phyloP scores from a whole-genome alignment of 92 coral and sea anemone species.

The Zoanthus sansibaricus region DNA sequence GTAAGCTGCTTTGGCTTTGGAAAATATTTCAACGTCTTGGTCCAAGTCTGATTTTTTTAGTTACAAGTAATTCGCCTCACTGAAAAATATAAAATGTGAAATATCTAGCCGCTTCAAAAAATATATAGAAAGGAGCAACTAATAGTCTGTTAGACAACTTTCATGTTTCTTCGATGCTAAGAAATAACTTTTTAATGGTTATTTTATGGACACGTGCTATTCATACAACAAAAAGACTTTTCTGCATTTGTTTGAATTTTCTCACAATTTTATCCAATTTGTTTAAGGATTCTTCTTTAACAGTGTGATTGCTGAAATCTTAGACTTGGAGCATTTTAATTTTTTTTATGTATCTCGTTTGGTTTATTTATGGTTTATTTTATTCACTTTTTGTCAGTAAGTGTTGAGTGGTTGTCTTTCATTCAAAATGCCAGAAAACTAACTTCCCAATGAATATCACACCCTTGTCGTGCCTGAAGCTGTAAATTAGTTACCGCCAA shows the following conservation, averaged over 20 bases:
- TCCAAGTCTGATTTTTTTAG: too few species aligned
- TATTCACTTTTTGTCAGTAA: not conserved
- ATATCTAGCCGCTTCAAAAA: slow-evolving; percentile 9
- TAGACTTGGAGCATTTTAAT: not conserved
- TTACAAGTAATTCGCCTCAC: too few species aligned
- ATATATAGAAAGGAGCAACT: not conserved
- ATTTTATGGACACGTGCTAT: slow-evolving; percentile 6
- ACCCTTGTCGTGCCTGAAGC: slow-evolving; percentile 25
- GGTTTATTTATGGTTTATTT: not conserved
- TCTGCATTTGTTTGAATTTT: not conserved
- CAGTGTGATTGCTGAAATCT: slow-evolving; percentile 22
- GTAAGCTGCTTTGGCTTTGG: too few species aligned
- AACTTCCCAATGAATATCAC: not conserved
- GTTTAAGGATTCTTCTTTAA: slow-evolving; percentile 21
- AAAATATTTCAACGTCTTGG: too few species aligned
- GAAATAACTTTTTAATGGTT: too few species aligned
- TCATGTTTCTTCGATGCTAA: too few species aligned
- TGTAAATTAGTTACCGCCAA: slow-evolving; percentile 37
- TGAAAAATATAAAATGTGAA: not conserved
- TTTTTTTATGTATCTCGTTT: not conserved
- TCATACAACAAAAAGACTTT: not conserved
- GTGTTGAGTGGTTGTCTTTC: not conserved
- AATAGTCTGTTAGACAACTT: too few species aligned
- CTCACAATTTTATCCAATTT: slow-evolving; percentile 41
- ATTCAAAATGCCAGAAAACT: not conserved